A percentile compares a stretch with the other conserved stretches of the same genome.
phyloP scores from a whole-genome alignment of 1,140 invertebrate species.

The Anastrepha ludens region DNA sequence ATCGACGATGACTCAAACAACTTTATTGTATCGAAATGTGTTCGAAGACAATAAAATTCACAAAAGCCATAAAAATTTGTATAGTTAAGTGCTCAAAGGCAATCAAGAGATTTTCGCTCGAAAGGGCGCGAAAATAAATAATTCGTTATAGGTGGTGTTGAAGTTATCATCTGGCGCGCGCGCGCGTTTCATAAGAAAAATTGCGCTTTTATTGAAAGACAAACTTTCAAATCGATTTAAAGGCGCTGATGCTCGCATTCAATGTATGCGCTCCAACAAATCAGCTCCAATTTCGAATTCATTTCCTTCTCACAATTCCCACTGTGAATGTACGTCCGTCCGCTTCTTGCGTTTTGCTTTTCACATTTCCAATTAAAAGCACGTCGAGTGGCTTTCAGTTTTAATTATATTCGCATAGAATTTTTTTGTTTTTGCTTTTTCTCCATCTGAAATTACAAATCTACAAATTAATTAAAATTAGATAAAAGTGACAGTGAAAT shows the following conservation, averaged over 20 bases:
- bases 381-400: slow-evolving; percentile 42
- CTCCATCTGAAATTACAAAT: slow-evolving; percentile 49
- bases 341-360: not conserved
- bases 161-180: not conserved
- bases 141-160: not conserved
- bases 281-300: slow-evolving; percentile 28
- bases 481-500: slow-evolving; percentile 52
- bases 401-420: slow-evolving; percentile 42
- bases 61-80: slow-evolving; percentile 43
- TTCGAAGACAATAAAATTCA: slow-evolving; percentile 32
- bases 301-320: slow-evolving; percentile 32
- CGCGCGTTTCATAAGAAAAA: not conserved
- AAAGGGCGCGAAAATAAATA: not conserved
- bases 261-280: not conserved
- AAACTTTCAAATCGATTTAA: slow-evolving; percentile 29
- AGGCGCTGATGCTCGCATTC: slow-evolving; percentile 18
- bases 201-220: not conserved
- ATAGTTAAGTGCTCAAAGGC: not conserved
- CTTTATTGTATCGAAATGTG: slow-evolving; percentile 38
- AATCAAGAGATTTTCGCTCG: slow-evolving; percentile 5
- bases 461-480: slow-evolving; percentile 53
- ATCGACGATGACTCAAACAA: slow-evolving; percentile 52
- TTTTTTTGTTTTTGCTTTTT: slow-evolving; percentile 11
- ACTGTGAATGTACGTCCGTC: too few relatives aligned
- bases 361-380: slow-evolving; percentile 44